A percentile compares a stretch with the other conserved stretches of the same genome.
Conservation (phyloP, 2,797 vertebrate genomes). For the Sebastes reedi region DNA sequence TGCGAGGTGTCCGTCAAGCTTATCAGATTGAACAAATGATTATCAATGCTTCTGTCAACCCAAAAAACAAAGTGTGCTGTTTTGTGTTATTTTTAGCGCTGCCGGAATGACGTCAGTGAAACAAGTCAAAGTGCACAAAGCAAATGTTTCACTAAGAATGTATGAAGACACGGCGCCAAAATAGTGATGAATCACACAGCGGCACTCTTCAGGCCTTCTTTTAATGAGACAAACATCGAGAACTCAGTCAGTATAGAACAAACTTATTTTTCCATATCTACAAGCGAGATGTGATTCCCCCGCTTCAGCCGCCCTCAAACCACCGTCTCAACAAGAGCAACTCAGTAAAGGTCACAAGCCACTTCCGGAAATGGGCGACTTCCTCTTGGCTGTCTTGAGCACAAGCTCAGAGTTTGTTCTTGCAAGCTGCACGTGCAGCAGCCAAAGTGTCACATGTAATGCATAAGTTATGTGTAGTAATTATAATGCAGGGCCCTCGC, state of each 20-base stretch:
- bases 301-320: constrained; percentile 39
- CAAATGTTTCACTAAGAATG: constrained; percentile 40
- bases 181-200: constrained; percentile 28
- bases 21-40: background rate
- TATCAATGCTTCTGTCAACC: background rate
- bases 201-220: background rate
- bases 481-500: background rate
- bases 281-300: background rate
- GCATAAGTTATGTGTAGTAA: background rate
- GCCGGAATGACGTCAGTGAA: constrained; percentile 12
- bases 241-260: background rate
- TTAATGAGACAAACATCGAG: background rate
- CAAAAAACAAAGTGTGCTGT: background rate
- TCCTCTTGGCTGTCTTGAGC: constrained; percentile 73
- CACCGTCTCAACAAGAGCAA: constrained; percentile 56
- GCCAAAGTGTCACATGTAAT: background rate
- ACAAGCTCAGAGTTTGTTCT: constrained; percentile 46
- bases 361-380: constrained; percentile 82
- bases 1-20: background rate
- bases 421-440: background rate
- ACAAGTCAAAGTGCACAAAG: constrained; percentile 43
- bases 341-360: constrained; percentile 82
- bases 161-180: constrained; percentile 21
- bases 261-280: background rate
- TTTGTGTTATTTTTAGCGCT: constrained; percentile 41